A percentile compares a stretch with the other conserved stretches of the same genome.
phyloP scores from a whole-genome alignment of 2,797 vertebrate genomes.

The Nothura maculosa region DNA sequence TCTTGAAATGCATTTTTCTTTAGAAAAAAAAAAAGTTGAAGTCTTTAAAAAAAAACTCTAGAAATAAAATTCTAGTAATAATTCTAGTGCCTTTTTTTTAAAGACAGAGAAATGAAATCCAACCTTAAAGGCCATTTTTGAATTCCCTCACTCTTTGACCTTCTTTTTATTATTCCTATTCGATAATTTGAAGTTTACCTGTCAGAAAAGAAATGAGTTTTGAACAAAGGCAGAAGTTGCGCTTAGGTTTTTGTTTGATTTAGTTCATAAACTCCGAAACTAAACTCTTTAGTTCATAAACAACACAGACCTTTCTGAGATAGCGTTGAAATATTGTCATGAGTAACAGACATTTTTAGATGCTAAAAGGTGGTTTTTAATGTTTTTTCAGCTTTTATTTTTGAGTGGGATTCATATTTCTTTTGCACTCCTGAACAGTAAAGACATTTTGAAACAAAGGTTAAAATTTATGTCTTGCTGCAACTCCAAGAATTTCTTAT shows the following conservation, averaged over 20 bases:
- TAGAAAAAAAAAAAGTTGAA: not conserved
- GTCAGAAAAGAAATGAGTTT: not conserved
- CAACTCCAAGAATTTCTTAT: not conserved
- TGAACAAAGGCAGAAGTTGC: not conserved
- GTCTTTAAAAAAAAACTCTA: not conserved
- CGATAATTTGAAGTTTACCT: conserved; percentile 3
- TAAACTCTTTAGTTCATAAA: too few relatives aligned
- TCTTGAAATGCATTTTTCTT: conserved; percentile 9
- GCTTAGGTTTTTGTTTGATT: not conserved
- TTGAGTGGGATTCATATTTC: not conserved
- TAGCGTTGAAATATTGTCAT: not conserved
- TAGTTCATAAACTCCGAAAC: not conserved
- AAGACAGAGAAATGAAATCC: not conserved
- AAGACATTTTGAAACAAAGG: not conserved
- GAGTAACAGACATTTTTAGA: not conserved
- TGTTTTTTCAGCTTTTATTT: not conserved
- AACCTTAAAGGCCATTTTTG: not conserved
- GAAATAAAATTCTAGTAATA: not conserved
- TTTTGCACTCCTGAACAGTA: not conserved
- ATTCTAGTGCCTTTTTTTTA: not conserved
- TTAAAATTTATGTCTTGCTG: not conserved
- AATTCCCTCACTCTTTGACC: not conserved
- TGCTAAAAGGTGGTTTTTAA: not conserved
- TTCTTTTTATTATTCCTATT: not conserved
- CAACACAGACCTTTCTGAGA: not conserved